Percentiles rank a stretch among this genome's conserved stretches.
Conservation (phyloP, 2,888 invertebrate species). For the Morpho helenor region DNA sequence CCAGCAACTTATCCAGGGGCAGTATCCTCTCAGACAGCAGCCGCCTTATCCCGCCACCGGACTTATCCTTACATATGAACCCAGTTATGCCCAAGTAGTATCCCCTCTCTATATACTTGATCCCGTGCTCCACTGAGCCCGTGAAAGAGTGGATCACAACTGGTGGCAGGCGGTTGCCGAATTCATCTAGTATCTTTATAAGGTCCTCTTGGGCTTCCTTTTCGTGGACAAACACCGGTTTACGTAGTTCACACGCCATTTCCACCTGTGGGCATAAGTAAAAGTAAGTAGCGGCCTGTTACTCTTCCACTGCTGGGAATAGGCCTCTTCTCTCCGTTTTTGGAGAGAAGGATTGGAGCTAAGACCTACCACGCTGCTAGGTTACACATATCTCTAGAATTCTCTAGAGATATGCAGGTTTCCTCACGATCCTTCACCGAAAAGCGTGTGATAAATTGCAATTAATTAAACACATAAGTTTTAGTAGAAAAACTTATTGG, state of each 20-base stretch:
- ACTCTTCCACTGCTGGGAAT: too few species aligned
- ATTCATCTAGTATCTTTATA: conserved; percentile 82
- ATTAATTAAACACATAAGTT: too few species aligned
- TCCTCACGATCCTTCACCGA: too few species aligned
- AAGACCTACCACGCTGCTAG: too few species aligned
- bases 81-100: conserved; percentile 89
- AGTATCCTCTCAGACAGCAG: conserved; percentile 88
- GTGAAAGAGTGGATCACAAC: conserved; percentile 95
- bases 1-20: conserved; percentile 90
- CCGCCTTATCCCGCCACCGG: conserved; percentile 92
- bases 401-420: too few species aligned
- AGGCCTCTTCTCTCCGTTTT: too few species aligned
- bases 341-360: too few species aligned
- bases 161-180: conserved; percentile 81
- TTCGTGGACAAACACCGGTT: conserved; percentile 94
- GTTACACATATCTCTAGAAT: too few species aligned
- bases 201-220: conserved; percentile 94
- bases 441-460: too few species aligned
- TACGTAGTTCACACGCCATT: conserved; percentile 91
- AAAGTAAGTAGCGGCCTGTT: too few species aligned
- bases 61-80: conserved; percentile 94
- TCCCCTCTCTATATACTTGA: conserved; percentile 88
- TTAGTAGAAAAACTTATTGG: too few species aligned
- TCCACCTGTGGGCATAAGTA: conserved; percentile 79
- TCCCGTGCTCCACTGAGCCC: conserved; percentile 90